Evolutionary conservation across 2,113 vertebrate genomes (phyloP), one percentile per base, ranked within the genome.

Genomic region (Myanophis thanlyinensis): DNA sequence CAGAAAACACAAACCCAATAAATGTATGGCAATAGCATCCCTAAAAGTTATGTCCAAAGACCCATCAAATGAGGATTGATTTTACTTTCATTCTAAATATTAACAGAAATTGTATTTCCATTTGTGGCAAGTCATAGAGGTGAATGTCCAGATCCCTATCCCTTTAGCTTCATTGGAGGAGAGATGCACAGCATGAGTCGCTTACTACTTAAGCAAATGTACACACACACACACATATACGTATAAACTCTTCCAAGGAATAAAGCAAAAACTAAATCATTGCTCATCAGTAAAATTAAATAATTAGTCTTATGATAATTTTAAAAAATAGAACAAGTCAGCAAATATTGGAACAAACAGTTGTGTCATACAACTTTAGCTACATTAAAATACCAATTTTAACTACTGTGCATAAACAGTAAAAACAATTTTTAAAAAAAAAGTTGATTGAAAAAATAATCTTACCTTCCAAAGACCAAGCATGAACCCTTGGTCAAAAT

Each of bases 401-500:
- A 44, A 73, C 15, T 30, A n/a, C 47, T 51, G 3, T 84, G 10
- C 80, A n/a, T 49, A 5, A n/a, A 5, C 67, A 87, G 67, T 67
- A 85, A 0, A 51, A 40, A 1, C 0, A 0, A 85, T 84, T 67
- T 47, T 1, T 0, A 46, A 15, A 20, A 89, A 52, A 12, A 15
- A 12, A 56, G 51, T 9, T 22, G 35, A 4, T 27, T 30, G 87
- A 35, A 10, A 85, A 92, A 94, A 85, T 30, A 67, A 10, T 46
- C 94, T 95, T 98, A 98, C 98, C 98, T 97, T 98, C 98, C 99
- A 99, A 54, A 98, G 90, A 40, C 98, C 98, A 35, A 99, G 18
- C 91, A 98, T 52, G 7, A 99, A 90, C 47, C 98, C 98, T 20
- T 98, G 98, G 80, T 97, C 87, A 18, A 98, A 88, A 85, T 94